Evolutionary conservation across 92 coral and sea anemone genomes (phyloP).

Genomic region (Palythoa grandiflora): DNA sequence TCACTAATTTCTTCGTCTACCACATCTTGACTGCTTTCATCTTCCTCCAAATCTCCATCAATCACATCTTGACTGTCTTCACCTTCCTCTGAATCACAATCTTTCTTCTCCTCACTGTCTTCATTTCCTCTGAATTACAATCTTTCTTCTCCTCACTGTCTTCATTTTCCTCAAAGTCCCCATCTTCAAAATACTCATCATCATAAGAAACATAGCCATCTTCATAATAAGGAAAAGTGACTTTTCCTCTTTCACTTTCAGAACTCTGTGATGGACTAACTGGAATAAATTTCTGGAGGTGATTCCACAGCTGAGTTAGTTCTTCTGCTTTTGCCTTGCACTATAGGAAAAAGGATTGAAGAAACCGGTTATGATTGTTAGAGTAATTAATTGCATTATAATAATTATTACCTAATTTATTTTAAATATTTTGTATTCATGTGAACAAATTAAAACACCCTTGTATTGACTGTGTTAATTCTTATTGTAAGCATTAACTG

Average conservation of each 20-base stretch:
- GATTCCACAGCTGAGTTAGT: not conserved
- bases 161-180: not conserved
- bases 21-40: too few species aligned
- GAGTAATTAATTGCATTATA: not conserved
- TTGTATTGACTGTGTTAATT: not conserved
- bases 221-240: too few species aligned
- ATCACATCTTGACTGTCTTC: too few species aligned
- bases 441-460: not conserved
- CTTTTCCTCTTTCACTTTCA: not conserved
- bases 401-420: not conserved
- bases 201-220: not conserved
- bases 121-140: not conserved
- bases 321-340: conserved; percentile 17
- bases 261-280: conserved; percentile 10
- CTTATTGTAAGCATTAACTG: not conserved
- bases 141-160: not conserved
- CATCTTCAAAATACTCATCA: not conserved
- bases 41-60: too few species aligned
- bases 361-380: not conserved
- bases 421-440: not conserved
- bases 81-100: too few species aligned
- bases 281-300: conserved; percentile 15
- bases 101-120: not conserved
- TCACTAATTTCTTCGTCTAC: not conserved
- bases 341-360: not conserved